Evolutionary conservation across 2,113 vertebrate genomes (phyloP).

Genomic region (Pedionomus torquatus): DNA sequence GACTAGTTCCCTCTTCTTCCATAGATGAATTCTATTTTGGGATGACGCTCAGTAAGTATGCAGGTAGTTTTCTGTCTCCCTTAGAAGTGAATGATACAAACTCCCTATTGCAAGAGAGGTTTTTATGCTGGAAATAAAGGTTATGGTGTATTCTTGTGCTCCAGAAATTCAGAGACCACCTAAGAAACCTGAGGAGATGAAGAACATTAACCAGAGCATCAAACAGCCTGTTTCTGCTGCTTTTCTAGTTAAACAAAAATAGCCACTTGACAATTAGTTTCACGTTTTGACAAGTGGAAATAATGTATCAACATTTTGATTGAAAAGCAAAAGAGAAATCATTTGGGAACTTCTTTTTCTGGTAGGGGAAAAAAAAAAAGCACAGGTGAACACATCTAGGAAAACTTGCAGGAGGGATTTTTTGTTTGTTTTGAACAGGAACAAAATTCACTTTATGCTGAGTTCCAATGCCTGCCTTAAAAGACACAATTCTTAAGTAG

Average conservation of each 20-base stretch:
- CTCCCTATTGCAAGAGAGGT: background rate
- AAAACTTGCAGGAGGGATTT: background rate
- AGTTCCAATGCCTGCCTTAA: background rate
- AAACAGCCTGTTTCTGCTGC: background rate
- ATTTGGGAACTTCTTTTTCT: background rate
- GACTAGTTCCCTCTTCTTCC: background rate
- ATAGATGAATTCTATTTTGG: background rate
- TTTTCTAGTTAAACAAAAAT: background rate
- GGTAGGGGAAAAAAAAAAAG: background rate
- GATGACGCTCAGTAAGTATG: background rate
- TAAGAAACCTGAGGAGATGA: background rate
- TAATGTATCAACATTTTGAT: background rate
- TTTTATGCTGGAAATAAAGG: background rate
- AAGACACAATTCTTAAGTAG: background rate
- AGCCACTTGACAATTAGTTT: background rate
- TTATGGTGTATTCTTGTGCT: background rate
- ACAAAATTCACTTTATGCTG: background rate
- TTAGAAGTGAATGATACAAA: background rate
- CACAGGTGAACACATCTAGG: background rate
- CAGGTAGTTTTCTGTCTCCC: background rate
- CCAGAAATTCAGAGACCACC: background rate
- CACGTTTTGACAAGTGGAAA: background rate
- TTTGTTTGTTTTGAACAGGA: background rate
- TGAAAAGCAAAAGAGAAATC: background rate
- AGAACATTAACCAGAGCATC: background rate